Evolutionary conservation across 2,113 vertebrate species (phyloP).

Genomic region (Chlamydotis undulata): DNA sequence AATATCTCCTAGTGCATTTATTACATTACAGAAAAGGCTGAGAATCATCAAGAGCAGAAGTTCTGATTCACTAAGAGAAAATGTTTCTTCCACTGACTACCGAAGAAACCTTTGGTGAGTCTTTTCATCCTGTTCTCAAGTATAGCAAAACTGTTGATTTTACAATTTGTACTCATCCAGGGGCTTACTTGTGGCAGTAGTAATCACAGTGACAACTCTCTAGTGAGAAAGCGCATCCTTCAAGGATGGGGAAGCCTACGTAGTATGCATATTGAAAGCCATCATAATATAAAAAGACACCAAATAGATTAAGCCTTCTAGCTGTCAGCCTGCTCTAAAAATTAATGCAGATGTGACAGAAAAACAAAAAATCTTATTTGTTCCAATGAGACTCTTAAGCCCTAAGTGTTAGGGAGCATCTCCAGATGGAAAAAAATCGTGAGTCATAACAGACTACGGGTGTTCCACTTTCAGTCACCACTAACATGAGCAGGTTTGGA

Average conservation of each 20-base stretch:
- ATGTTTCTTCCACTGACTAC: background rate
- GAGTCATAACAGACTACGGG: background rate
- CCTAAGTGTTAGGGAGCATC: background rate
- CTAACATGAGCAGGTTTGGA: background rate
- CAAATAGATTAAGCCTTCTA: background rate
- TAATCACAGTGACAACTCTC: background rate
- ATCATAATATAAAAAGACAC: background rate
- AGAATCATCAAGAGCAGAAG: background rate
- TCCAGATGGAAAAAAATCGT: fast-evolving
- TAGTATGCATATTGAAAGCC: background rate
- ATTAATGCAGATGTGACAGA: background rate
- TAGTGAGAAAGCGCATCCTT: background rate
- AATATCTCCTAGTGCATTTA: background rate
- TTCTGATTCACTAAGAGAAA: background rate
- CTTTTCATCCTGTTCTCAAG: background rate
- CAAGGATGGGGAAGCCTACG: background rate
- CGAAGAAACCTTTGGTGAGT: background rate
- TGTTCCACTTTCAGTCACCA: background rate
- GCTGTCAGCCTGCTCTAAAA: background rate
- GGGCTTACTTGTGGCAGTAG: background rate
- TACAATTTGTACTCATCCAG: background rate
- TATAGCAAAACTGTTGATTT: background rate
- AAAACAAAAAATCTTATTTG: background rate
- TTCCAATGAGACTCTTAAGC: background rate
- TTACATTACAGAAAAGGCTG: background rate